Evolutionary conservation across 2,113 vertebrate genomes (phyloP).

Genomic region (Phalacrocorax aristotelis): DNA sequence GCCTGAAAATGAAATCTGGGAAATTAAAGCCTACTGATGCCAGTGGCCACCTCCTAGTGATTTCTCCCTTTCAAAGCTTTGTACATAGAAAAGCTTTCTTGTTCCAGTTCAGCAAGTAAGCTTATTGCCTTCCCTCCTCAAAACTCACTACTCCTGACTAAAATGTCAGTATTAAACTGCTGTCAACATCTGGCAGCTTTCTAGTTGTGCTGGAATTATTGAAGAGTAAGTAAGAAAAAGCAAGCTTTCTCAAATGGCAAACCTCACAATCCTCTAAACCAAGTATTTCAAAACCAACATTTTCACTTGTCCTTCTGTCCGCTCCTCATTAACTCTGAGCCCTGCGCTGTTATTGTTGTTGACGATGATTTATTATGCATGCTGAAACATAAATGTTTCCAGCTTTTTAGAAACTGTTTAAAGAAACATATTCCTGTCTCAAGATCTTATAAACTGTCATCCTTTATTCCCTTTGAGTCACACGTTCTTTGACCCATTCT

Average conservation of each 20-base stretch:
- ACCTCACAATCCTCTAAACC: not conserved
- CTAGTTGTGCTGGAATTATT: not conserved
- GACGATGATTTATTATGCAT: conserved; percentile 6
- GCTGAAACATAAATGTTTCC: not conserved
- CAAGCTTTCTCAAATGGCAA: not conserved
- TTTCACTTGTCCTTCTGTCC: not conserved
- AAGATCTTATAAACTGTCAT: not conserved
- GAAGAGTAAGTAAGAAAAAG: not conserved
- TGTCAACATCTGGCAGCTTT: not conserved
- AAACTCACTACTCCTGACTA: not conserved
- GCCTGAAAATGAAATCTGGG: not conserved
- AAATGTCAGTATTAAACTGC: not conserved
- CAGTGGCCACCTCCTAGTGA: not conserved
- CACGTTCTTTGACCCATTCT: not conserved
- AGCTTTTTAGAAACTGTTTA: not conserved
- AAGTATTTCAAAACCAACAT: not conserved
- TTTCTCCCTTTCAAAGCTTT: not conserved
- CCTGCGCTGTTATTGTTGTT: not conserved
- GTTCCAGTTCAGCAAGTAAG: not conserved
- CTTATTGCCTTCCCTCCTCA: not conserved
- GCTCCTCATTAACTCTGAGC: not conserved
- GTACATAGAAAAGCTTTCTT: not conserved
- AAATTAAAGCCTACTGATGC: not conserved
- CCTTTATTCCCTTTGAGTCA: not conserved
- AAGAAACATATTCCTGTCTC: not conserved